Evolutionary conservation across 2,797 vertebrate genomes (phyloP), one percentile per base, ranked within the genome.

Genomic region (Acipenser oxyrinchus): DNA sequence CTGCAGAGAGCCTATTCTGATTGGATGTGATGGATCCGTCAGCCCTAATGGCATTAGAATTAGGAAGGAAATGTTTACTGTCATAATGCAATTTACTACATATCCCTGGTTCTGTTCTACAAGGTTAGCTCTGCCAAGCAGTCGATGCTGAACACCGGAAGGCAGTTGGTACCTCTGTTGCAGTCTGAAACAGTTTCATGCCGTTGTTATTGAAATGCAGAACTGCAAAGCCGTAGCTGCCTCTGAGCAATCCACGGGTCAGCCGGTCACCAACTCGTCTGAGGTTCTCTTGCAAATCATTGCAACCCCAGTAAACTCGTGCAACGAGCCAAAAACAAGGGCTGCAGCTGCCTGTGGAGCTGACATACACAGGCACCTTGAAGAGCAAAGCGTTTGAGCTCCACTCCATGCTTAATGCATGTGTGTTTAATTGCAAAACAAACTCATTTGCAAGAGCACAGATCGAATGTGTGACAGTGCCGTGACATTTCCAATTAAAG

Each of bases 51-150:
- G 65, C 50, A 76, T 73, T 71, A 73, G 72, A 66, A 73, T 74
- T 70, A 71, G 52, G 49, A 71, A 69, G 73, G 71, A 77, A 79
- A 79, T 71, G 71, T 74, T 74, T 75, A 73, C 75, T 70, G 73
- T 78, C 63, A 64, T 72, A 75, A 75, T 73, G 64, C 65, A 72
- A 75, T 78, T 77, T 76, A 72, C 60, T 58, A 52, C 65, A 68
- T 76, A 69, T 69, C 67, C 68, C 70, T 72, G 60, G 7, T 67
- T 60, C 57, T 15, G 60, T 48, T 11, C 11, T 69, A 68, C 58
- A 53, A 15, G 64, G 13, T 62, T 64, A 72, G 62, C 62, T 48
- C 6, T 69, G 67, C 49, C 49, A 64, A 15, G 50, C 58, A 63
- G 74, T 75, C 68, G 18, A 75, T 75, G 71, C 66, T 23, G 66